Percentiles rank a stretch among this genome's conserved stretches.
Evolutionary conservation across 2,888 invertebrate genomes (phyloP).

Genomic region (Heliconius erato): DNA sequence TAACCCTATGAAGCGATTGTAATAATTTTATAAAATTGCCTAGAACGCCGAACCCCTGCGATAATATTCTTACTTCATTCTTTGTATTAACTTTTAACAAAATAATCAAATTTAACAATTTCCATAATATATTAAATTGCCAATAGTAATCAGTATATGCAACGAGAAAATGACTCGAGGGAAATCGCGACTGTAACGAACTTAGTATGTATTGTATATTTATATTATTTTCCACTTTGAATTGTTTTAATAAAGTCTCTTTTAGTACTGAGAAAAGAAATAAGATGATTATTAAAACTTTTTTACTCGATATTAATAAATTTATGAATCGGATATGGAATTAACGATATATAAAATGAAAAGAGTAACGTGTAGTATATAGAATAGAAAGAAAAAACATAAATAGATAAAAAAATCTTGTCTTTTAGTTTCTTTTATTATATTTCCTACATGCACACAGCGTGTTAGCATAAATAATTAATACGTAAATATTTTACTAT

Average conservation of each 20-base stretch:
- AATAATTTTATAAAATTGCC: neutral
- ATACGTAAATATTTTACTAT: no score
- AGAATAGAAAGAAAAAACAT: no score
- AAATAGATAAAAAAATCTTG: no score
- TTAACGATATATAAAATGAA: no score
- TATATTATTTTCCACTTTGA: neutral
- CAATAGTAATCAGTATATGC: conserved; percentile 21
- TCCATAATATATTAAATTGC: conserved; percentile 15
- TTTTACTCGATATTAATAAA: neutral
- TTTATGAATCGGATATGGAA: neutral
- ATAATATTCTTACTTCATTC: neutral
- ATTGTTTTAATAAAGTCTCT: neutral
- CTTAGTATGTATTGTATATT: conserved; percentile 6
- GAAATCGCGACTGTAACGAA: conserved; percentile 17
- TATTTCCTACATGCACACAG: no score
- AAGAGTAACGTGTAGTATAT: no score
- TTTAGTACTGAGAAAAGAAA: neutral
- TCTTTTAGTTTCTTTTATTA: no score
- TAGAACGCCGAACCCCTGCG: neutral
- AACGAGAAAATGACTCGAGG: conserved; percentile 3
- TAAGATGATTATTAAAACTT: neutral
- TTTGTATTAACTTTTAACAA: neutral
- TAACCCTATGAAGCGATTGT: neutral
- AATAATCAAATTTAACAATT: conserved; percentile 2
- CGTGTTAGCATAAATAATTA: no score